These are phyloP conservation scores for Coelopa pilipes DNA, from an alignment of 2,888 invertebrate genomes.

Conservation along the genomic window DNA sequence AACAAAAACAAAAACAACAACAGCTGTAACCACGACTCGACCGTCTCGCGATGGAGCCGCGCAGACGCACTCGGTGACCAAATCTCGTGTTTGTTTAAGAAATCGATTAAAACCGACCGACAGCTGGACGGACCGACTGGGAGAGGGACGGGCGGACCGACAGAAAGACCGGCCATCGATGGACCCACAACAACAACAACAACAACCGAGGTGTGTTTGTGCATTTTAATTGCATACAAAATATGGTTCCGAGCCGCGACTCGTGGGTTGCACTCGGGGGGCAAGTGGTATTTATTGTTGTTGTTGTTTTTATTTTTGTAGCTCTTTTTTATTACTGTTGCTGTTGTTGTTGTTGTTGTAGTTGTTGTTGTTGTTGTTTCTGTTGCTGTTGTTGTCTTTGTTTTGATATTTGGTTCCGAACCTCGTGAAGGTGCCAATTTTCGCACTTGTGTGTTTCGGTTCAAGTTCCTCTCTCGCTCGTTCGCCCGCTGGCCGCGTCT, in stretches of 20 bases:
- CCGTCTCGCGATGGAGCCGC: too few species aligned
- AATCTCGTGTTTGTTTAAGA: too few species aligned
- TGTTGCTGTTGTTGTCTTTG: slow-evolving; percentile 1
- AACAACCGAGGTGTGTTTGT: slow-evolving; percentile 21
- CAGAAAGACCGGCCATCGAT: not conserved
- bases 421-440: slow-evolving; percentile 55
- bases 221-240: slow-evolving; percentile 31
- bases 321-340: not conserved
- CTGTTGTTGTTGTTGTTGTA: not conserved
- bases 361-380: not conserved
- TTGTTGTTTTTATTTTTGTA: not conserved
- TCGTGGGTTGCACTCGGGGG: not conserved
- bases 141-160: not conserved
- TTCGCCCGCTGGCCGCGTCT: not conserved
- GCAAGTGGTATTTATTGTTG: not conserved
- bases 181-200: slow-evolving; percentile 5
- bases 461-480: not conserved
- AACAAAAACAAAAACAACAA: too few species aligned
- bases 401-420: not conserved
- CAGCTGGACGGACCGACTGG: too few species aligned
- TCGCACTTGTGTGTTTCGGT: slow-evolving; percentile 52
- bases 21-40: too few species aligned
- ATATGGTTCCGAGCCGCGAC: slow-evolving; percentile 3
- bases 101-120: too few species aligned
- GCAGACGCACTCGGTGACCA: too few species aligned